A percentile compares a stretch with the other conserved stretches of the same genome.
Evolutionary conservation across 2,888 invertebrate species (phyloP).

Genomic region (Laspeyria flexula): DNA sequence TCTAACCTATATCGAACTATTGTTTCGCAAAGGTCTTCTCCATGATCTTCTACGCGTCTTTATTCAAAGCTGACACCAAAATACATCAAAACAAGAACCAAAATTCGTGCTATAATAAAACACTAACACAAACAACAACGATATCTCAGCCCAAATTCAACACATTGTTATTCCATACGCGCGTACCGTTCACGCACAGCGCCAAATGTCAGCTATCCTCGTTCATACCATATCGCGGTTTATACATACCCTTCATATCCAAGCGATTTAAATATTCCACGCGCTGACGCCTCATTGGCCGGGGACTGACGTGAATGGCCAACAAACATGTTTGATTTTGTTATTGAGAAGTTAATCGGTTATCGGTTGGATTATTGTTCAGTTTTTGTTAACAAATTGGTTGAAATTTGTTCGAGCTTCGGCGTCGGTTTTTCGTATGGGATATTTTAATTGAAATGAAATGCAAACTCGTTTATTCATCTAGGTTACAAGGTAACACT

Average conservation of each 20-base stretch:
- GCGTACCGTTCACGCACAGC: conserved; percentile 29
- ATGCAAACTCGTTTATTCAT: no score
- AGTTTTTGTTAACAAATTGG: neutral
- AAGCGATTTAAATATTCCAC: conserved; percentile 41
- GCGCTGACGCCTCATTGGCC: conserved; percentile 41
- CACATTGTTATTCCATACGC: conserved; percentile 31
- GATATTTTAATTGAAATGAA: no score
- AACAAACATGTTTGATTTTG: conserved; percentile 30
- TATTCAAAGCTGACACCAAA: neutral
- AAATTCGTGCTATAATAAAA: neutral
- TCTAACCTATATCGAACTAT: no score
- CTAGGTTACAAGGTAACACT: no score
- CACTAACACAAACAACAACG: neutral
- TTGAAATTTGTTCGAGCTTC: no score
- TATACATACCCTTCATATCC: conserved; percentile 23
- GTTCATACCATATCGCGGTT: conserved; percentile 33
- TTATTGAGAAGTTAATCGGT: conserved; percentile 44
- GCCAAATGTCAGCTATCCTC: conserved; percentile 42
- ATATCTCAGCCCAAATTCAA: conserved; percentile 3
- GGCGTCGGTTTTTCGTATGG: no score
- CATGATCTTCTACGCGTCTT: neutral
- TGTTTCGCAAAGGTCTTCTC: neutral
- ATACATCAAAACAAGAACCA: neutral
- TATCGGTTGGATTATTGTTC: conserved; percentile 26
- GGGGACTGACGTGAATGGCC: conserved; percentile 31